These are phyloP conservation scores for Bombycilla garrulus DNA, from an alignment of 2,113 vertebrate species.

Conservation along the genomic window DNA sequence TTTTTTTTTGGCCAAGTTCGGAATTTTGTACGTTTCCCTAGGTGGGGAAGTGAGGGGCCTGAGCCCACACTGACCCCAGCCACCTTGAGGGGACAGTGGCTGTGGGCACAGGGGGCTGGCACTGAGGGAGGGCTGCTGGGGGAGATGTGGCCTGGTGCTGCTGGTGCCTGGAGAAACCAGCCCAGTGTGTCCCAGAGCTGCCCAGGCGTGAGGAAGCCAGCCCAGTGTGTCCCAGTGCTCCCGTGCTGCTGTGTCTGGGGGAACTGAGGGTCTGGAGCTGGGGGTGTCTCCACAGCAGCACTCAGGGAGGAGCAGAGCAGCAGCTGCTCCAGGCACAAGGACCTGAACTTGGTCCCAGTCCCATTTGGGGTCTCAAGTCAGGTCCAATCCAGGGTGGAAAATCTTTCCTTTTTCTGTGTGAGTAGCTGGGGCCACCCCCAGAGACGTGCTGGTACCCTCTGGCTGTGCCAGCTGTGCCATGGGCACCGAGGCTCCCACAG, in stretches of 20 bases:
- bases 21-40: not conserved
- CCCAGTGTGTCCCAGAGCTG: not conserved
- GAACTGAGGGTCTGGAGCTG: not conserved
- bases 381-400: not conserved
- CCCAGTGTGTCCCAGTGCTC: not conserved
- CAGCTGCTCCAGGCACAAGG: no score
- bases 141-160: not conserved
- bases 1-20: not conserved
- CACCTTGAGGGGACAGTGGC: not conserved
- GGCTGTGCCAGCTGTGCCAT: not conserved
- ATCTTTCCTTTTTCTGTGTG: not conserved
- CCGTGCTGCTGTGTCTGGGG: fast-evolving
- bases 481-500: not conserved
- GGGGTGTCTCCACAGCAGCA: not conserved
- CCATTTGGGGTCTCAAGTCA: not conserved
- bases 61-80: not conserved
- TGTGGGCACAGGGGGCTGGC: not conserved
- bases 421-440: not conserved
- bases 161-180: not conserved
- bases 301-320: no score
- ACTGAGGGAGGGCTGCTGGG: not conserved
- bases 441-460: not conserved
- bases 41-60: not conserved
- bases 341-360: not conserved
- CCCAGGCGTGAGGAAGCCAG: not conserved